Evolutionary conservation across 2,113 vertebrate genomes (phyloP).

Genomic region (Pterocles gutturalis): DNA sequence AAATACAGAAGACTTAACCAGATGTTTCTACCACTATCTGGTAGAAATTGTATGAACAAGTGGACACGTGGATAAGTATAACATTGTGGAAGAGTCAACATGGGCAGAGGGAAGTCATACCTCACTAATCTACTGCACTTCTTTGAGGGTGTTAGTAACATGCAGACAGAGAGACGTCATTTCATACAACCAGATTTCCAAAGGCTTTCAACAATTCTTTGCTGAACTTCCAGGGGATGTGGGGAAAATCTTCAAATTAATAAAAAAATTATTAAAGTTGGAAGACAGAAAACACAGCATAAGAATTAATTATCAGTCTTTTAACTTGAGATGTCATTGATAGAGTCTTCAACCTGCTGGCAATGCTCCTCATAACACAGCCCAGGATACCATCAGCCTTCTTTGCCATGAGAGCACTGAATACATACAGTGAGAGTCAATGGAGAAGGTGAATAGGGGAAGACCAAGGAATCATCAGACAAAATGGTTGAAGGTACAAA

Average conservation of each 20-base stretch:
- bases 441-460: neutral
- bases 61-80: neutral
- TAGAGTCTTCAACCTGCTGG: neutral
- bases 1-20: neutral
- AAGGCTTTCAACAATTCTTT: neutral
- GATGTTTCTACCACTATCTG: neutral
- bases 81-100: neutral
- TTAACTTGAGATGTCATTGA: neutral
- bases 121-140: neutral
- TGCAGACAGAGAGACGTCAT: neutral
- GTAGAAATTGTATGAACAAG: neutral
- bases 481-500: neutral
- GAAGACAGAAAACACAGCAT: neutral
- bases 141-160: neutral
- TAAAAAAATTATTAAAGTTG: neutral
- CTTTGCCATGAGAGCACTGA: neutral
- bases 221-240: neutral
- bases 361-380: rapidly evolving
- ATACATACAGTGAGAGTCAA: neutral
- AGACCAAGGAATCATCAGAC: neutral
- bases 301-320: neutral
- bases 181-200: neutral
- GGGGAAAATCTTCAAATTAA: neutral
- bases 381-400: neutral
- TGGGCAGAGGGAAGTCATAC: neutral